Evolutionary conservation across 1,140 invertebrate species (phyloP), one percentile per base, ranked within the genome.

Genomic region (Diorhabda sublineata): DNA sequence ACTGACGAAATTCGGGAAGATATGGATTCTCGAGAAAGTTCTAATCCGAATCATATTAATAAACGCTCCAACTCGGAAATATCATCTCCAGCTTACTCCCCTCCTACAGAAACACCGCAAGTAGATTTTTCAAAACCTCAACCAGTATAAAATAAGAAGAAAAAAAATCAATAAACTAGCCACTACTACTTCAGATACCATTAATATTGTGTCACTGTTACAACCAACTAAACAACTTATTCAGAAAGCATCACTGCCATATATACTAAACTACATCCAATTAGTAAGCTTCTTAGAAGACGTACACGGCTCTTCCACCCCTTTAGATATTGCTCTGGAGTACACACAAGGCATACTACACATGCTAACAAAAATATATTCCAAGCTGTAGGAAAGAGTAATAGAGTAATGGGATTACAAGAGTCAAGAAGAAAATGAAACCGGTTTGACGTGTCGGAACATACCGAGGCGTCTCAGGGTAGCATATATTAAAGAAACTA

Each of bases 371-470:
- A 52, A 56, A 47, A 47, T 64, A 47, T 52, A 56, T 52, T 45
- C 62, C 45, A 6, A 45, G n/a, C 11, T 64, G n/a, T 5, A 9
- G 26, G 62, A 64, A 52, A 45, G 62, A 47, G 41, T n/a, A 11
- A 47, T 64, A n/a, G 45, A n/a, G n/a, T n/a, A n/a, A n/a, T n/a
- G n/a, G 44, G 52, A 64, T 64, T 4, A 52, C 62, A 47, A 64
- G 41, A 52, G 52, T 64, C 44, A 64, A 64, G 41, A 64, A 64
- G 7, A 64, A 64, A 64, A 64, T n/a, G n/a, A n/a, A 69, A 5
- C 47, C 9, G 2, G 9, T 5, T 6, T 52, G 47, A 52, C 9
- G 9, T 9, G 5, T 52, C 5, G 5, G 2, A 52, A 52, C 0
- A 52, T 9, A 52, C 47, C 1, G 47, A 52, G 5, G 47, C 47